Percentiles rank a stretch among this genome's conserved stretches.
Conservation (phyloP, 2,797 vertebrate species). For the Mormyrops boulengeri region DNA sequence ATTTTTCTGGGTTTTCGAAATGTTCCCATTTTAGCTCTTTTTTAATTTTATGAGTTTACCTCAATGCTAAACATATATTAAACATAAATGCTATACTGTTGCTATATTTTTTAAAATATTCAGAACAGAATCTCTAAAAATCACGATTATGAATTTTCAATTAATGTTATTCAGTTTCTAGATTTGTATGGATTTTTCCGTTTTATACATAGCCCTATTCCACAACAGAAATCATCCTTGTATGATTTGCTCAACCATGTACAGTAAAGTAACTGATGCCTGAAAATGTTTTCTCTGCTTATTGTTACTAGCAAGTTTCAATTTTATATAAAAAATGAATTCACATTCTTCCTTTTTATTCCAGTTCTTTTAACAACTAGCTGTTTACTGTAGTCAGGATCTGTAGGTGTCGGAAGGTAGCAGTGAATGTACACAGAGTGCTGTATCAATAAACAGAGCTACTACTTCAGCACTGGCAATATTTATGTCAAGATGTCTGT, state of each 20-base stretch:
- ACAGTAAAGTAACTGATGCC: neutral
- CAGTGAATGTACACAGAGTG: neutral
- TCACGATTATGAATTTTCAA: neutral
- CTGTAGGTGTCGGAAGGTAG: neutral
- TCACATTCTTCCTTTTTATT: neutral
- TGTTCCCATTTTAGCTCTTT: slow-evolving; percentile 12
- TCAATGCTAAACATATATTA: slow-evolving; percentile 7
- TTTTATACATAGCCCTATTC: neutral
- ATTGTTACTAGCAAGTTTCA: neutral
- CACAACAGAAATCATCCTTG: neutral
- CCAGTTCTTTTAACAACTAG: neutral
- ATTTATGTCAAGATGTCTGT: neutral
- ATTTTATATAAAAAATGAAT: neutral
- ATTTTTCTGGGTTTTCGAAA: slow-evolving; percentile 27
- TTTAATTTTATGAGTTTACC: slow-evolving; percentile 14
- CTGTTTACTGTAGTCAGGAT: neutral
- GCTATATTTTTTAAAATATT: neutral
- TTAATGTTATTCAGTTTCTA: neutral
- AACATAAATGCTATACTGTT: neutral
- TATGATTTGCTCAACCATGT: neutral
- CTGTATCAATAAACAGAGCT: neutral
- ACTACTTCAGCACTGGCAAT: neutral
- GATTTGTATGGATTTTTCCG: neutral
- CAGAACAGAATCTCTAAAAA: neutral
- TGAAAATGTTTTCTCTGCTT: neutral